Conservation (phyloP, 2,888 invertebrate genomes). For the Thymelicus sylvestris region DNA sequence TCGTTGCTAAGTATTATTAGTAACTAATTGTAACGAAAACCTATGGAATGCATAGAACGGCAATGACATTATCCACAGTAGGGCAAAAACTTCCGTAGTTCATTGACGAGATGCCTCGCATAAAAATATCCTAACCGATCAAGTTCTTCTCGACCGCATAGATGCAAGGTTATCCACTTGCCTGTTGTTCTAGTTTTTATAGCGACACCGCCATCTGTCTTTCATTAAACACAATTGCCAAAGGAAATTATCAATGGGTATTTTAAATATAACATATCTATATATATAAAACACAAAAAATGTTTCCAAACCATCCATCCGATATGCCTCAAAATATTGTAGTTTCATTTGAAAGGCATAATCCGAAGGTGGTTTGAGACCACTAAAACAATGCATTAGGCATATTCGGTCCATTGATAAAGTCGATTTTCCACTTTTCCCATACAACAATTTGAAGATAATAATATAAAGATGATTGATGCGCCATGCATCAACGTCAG, state of each 20-base stretch:
- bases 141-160: constrained; percentile 52
- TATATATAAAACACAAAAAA: constrained; percentile 14
- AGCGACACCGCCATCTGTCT: constrained; percentile 46
- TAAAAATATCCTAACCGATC: constrained; percentile 42
- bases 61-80: constrained; percentile 12
- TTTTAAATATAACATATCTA: neutral
- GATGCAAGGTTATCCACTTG: constrained; percentile 60
- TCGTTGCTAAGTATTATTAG: neutral
- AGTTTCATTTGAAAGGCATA: too few relatives aligned
- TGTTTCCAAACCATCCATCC: too few relatives aligned
- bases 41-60: constrained; percentile 11
- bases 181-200: constrained; percentile 48
- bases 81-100: constrained; percentile 28
- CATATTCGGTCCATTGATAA: too few relatives aligned
- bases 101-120: constrained; percentile 37
- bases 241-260: constrained; percentile 41
- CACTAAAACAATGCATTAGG: too few relatives aligned
- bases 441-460: too few relatives aligned
- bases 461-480: too few relatives aligned
- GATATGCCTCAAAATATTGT: too few relatives aligned
- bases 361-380: too few relatives aligned
- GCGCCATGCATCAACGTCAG: too few relatives aligned
- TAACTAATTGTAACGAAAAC: neutral
- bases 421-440: too few relatives aligned
- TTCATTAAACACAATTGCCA: constrained; percentile 41